Conservation (phyloP, 1,140 invertebrate genomes). For the Drosophila pectinifera region DNA sequence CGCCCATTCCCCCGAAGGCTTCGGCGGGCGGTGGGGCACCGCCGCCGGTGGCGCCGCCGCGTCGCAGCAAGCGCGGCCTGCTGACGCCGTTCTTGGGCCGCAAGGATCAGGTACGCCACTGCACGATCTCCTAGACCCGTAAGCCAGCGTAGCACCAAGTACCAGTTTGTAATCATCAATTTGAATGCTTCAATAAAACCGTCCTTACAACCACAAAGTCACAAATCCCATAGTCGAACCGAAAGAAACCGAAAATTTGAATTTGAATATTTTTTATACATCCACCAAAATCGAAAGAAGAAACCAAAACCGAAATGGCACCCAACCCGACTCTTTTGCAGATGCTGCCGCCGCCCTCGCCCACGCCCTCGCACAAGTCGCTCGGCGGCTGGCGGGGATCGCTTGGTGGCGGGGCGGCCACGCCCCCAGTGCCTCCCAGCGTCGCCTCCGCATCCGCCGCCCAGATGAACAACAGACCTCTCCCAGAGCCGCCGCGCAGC, state of each 20-base stretch:
- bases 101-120: constrained; percentile 86
- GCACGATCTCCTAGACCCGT: constrained; percentile 84
- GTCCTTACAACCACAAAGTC: constrained; percentile 40
- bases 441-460: background rate
- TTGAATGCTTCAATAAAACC: constrained; percentile 76
- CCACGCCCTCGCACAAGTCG: constrained; percentile 75
- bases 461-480: constrained; percentile 71
- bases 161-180: constrained; percentile 69
- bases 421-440: constrained; percentile 16
- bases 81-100: constrained; percentile 85
- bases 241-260: constrained; percentile 10
- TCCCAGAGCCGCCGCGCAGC: constrained; percentile 81
- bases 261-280: constrained; percentile 21
- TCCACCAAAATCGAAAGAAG: constrained; percentile 3
- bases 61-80: constrained; percentile 88
- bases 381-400: constrained; percentile 63
- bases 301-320: constrained; percentile 38
- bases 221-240: constrained; percentile 29
- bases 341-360: constrained; percentile 76
- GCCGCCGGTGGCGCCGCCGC: constrained; percentile 93
- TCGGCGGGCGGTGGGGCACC: constrained; percentile 66
- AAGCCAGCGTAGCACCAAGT: constrained; percentile 59
- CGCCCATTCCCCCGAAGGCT: constrained; percentile 93
- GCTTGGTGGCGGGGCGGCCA: constrained; percentile 31
- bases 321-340: constrained; percentile 59